phyloP scores from a whole-genome alignment of 92 coral and sea anemone species.

The Heteractis magnifica region DNA sequence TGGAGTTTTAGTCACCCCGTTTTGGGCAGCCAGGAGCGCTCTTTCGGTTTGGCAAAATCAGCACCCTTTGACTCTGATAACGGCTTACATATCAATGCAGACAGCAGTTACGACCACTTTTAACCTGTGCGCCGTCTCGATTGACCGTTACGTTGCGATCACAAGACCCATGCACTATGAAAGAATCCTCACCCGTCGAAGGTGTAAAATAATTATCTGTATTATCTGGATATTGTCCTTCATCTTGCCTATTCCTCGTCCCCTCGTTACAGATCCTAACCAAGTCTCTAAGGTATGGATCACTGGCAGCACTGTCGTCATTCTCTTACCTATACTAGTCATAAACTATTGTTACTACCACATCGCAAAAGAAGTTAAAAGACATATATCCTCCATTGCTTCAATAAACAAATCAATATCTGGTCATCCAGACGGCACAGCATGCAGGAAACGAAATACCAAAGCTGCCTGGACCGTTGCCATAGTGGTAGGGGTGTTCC shows the following conservation, averaged over 20 bases:
- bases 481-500: constrained; percentile 46
- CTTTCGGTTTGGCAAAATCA: constrained; percentile 56
- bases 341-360: constrained; percentile 43
- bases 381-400: constrained; percentile 24
- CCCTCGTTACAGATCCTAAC: constrained; percentile 22
- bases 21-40: constrained; percentile 64
- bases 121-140: constrained; percentile 58
- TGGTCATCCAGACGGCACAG: neutral
- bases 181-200: constrained; percentile 29
- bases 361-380: constrained; percentile 29
- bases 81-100: constrained; percentile 59
- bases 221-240: constrained; percentile 39
- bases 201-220: constrained; percentile 31
- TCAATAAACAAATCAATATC: neutral
- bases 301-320: constrained; percentile 23
- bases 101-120: constrained; percentile 60
- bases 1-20: constrained; percentile 58
- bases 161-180: constrained; percentile 45
- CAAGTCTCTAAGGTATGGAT: constrained; percentile 42
- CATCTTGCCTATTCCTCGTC: constrained; percentile 33
- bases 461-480: constrained; percentile 49
- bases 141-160: constrained; percentile 68
- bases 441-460: constrained; percentile 11
- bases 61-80: constrained; percentile 54
- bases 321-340: constrained; percentile 22